These are phyloP conservation scores for Spodoptera frugiperda DNA, from an alignment of 1,140 invertebrate genomes.

Conservation along the genomic window DNA sequence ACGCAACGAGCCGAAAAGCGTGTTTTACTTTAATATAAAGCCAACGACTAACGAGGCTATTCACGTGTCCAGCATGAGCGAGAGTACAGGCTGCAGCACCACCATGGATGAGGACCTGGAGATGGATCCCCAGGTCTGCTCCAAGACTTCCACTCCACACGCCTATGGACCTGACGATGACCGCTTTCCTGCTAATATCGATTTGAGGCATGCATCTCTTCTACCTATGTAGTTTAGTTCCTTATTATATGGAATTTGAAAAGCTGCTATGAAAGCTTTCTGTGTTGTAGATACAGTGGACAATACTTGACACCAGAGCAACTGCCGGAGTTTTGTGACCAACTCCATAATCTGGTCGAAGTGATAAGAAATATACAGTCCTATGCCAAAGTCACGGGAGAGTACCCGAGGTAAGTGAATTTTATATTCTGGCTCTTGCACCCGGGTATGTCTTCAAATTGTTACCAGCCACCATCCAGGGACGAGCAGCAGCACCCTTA, in stretches of 20 bases:
- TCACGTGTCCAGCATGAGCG: slow-evolving; percentile 58
- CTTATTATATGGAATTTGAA: no score
- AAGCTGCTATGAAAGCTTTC: no score
- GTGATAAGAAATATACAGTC: slow-evolving; percentile 82
- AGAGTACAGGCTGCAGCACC: slow-evolving; percentile 70
- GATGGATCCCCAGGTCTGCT: slow-evolving; percentile 33
- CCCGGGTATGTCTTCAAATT: no score
- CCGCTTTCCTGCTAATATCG: slow-evolving; percentile 74
- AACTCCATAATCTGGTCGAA: slow-evolving; percentile 77
- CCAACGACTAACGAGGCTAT: slow-evolving; percentile 15
- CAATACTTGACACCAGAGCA: slow-evolving; percentile 82
- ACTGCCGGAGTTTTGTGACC: slow-evolving; percentile 80
- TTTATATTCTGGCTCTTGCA: not conserved
- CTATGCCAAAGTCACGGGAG: slow-evolving; percentile 76
- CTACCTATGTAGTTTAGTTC: not conserved
- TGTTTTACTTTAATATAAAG: slow-evolving; percentile 19
- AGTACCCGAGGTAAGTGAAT: slow-evolving; percentile 72
- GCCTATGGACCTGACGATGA: slow-evolving; percentile 60
- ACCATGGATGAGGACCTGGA: slow-evolving; percentile 56
- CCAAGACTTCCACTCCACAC: slow-evolving; percentile 37
- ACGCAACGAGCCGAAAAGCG: slow-evolving; percentile 3
- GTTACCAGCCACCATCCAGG: no score
- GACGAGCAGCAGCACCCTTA: no score
- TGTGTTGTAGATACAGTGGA: slow-evolving; percentile 72
- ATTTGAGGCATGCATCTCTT: slow-evolving; percentile 66